Conservation (phyloP, 2,113 vertebrate species). For the Rhombomys opimus region DNA sequence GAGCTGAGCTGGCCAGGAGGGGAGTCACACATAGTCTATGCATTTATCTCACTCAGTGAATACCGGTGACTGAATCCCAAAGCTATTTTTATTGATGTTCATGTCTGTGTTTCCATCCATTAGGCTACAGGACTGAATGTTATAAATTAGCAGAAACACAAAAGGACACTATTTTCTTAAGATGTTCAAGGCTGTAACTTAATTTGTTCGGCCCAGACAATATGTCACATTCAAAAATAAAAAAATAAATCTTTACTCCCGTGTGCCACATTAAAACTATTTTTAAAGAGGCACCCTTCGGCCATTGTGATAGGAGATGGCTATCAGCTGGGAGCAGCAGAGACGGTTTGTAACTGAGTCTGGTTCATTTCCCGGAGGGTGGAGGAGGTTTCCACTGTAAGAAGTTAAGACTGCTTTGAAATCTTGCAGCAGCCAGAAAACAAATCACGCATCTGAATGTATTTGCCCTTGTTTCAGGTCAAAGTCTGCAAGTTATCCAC, state of each 20-base stretch:
- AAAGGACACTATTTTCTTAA: constrained; percentile 42
- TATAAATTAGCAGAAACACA: constrained; percentile 55
- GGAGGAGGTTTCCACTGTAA: constrained; percentile 39
- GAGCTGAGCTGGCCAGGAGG: background rate
- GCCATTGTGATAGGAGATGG: constrained; percentile 12
- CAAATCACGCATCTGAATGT: constrained; percentile 75
- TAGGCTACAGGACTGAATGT: background rate
- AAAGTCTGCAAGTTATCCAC: constrained; percentile 71
- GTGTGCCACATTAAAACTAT: constrained; percentile 21
- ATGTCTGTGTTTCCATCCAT: background rate
- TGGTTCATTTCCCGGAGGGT: constrained; percentile 62
- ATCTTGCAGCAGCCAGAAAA: constrained; percentile 65
- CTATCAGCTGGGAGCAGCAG: background rate
- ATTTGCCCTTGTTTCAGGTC: constrained; percentile 76
- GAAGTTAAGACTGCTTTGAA: constrained; percentile 67
- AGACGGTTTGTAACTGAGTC: constrained; percentile 32
- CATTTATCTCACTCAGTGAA: constrained; percentile 30
- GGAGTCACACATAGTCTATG: background rate
- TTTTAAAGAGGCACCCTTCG: constrained; percentile 41
- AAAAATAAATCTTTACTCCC: background rate
- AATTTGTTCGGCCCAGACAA: constrained; percentile 49
- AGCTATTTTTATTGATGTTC: constrained; percentile 47
- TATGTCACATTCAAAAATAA: constrained; percentile 30
- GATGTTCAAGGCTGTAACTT: constrained; percentile 38
- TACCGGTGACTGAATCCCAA: constrained; percentile 41